A percentile compares a stretch with the other conserved stretches of the same genome.
Evolutionary conservation across 2,888 invertebrate species (phyloP).

Genomic region (Eupsilia transversa): DNA sequence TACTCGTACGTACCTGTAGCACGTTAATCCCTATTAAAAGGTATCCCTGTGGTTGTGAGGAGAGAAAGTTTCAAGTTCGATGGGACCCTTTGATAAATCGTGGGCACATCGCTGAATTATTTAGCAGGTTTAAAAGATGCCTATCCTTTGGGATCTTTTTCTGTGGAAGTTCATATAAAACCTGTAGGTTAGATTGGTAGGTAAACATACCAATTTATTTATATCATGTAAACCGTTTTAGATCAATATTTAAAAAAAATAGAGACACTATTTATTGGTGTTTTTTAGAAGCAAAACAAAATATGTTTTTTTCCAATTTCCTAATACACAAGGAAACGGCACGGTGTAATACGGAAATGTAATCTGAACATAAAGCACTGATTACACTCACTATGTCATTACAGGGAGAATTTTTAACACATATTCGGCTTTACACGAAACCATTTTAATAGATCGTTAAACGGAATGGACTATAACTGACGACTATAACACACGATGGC

Average conservation of each 20-base stretch:
- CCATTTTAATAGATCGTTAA: conserved; percentile 69
- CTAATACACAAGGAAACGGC: neutral
- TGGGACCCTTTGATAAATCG: conserved; percentile 46
- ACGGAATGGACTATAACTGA: conserved; percentile 66
- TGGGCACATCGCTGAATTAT: conserved; percentile 49
- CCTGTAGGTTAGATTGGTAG: neutral
- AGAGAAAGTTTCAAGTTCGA: conserved; percentile 50
- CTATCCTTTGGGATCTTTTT: conserved; percentile 18
- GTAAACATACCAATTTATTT: conserved; percentile 24
- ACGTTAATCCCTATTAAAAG: conserved; percentile 25
- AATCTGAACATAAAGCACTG: conserved; percentile 56
- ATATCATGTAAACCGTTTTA: conserved; percentile 15
- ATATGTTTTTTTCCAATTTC: conserved; percentile 2
- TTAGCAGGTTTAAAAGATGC: conserved; percentile 31
- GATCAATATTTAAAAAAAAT: conserved; percentile 19
- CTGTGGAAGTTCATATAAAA: conserved; percentile 35
- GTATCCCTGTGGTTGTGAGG: conserved; percentile 18
- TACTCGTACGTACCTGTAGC: conserved; percentile 23
- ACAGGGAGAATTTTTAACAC: conserved; percentile 66
- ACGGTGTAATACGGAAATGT: conserved; percentile 36
- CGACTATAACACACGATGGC: conserved; percentile 66
- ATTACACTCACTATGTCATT: conserved; percentile 67
- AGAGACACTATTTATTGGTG: no score
- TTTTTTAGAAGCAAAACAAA: no score
- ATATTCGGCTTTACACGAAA: conserved; percentile 50